Conservation (phyloP, 1,140 invertebrate species). For the Pseudomyrmex sp. region DNA sequence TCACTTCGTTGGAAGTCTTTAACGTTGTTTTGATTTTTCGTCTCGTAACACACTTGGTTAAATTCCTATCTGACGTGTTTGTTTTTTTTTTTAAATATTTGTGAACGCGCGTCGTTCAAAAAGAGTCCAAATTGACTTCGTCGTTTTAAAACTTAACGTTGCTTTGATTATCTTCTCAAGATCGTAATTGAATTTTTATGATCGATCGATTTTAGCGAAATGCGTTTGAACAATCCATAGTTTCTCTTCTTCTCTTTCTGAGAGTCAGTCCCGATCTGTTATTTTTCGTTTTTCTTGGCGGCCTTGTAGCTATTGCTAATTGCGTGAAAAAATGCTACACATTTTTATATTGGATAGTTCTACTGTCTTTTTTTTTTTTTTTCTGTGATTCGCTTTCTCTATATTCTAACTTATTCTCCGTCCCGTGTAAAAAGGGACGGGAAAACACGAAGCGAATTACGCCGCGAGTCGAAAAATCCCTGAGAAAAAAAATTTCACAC, state of each 20-base stretch:
- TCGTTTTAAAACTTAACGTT: conserved; percentile 2
- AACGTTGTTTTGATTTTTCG: conserved; percentile 22
- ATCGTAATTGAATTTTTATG: conserved; percentile 11
- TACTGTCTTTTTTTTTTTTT: background rate
- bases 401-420: conserved; percentile 34
- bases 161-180: conserved; percentile 30
- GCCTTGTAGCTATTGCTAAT: conserved; percentile 11
- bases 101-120: background rate
- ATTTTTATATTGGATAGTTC: background rate
- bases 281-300: too few species aligned
- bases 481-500: background rate
- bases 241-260: background rate
- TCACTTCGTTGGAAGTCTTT: background rate
- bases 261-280: too few species aligned
- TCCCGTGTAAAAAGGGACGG: conserved; percentile 5
- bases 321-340: conserved; percentile 7
- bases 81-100: background rate
- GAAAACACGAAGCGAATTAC: conserved; percentile 45
- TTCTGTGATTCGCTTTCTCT: conserved; percentile 14
- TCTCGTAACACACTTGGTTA: conserved; percentile 8
- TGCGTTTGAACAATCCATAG: background rate
- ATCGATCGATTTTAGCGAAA: background rate
- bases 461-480: conserved; percentile 22
- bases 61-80: conserved; percentile 6
- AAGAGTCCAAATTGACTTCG: background rate